Percentiles rank a stretch among this genome's conserved stretches.
These are phyloP conservation scores for Gopherus flavomarginatus DNA, from an alignment of 2,113 vertebrate genomes.

Conservation along the genomic window DNA sequence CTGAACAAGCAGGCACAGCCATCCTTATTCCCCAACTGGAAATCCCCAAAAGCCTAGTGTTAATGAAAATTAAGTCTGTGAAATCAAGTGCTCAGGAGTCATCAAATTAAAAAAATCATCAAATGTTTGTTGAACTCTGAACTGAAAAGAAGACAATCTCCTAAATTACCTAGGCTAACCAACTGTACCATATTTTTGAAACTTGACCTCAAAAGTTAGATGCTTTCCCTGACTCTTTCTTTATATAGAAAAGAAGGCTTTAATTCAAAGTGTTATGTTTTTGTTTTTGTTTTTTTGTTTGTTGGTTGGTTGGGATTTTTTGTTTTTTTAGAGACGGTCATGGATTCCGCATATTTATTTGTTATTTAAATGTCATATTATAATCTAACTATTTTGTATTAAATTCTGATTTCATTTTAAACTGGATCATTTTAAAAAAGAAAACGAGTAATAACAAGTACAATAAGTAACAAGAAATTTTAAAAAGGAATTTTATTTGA, in stretches of 20 bases:
- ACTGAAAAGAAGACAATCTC: not conserved
- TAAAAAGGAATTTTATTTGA: not conserved
- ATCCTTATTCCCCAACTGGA: not conserved
- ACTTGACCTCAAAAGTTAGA: not conserved
- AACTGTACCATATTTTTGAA: not conserved
- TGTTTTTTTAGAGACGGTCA: too few species aligned
- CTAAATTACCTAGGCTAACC: not conserved
- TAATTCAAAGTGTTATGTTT: not conserved
- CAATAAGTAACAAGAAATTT: not conserved
- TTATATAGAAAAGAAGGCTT: not conserved
- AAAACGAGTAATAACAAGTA: not conserved
- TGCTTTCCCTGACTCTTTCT: not conserved
- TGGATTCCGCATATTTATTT: not conserved
- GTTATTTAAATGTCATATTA: not conserved
- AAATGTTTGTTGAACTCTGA: not conserved
- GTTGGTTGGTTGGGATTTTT: too few species aligned
- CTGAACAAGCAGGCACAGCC: fast-evolving
- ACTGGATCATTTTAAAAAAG: not conserved
- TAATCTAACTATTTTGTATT: not conserved
- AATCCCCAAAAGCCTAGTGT: not conserved
- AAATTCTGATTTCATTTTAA: not conserved
- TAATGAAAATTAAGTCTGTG: not conserved
- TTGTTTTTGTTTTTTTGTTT: too few species aligned
- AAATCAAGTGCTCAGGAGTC: not conserved
- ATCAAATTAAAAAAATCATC: too few species aligned